Evolutionary conservation across 2,888 invertebrate species (phyloP).

Genomic region (Bombylius discolor): DNA sequence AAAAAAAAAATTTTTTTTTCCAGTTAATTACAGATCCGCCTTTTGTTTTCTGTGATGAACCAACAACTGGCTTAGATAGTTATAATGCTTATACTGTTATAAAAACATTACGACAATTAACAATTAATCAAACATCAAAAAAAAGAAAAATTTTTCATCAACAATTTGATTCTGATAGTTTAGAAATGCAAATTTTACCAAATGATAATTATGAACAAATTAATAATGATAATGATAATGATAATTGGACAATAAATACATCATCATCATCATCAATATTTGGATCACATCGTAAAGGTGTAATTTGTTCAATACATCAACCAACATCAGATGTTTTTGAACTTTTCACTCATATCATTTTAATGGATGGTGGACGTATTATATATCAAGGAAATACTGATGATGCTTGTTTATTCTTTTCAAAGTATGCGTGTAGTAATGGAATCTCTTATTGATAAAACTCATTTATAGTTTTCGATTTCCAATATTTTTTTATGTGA

Average conservation of each 20-base stretch:
- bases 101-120: conserved; percentile 49
- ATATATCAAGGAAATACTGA: conserved; percentile 66
- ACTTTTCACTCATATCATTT: conserved; percentile 63
- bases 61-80: conserved; percentile 84
- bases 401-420: conserved; percentile 55
- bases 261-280: not conserved
- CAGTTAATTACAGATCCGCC: conserved; percentile 78
- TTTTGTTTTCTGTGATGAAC: conserved; percentile 86
- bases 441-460: no score
- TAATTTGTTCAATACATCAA: conserved; percentile 82
- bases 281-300: conserved; percentile 43
- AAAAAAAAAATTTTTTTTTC: conserved; percentile 8
- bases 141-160: not conserved
- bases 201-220: not conserved
- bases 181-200: conserved; percentile 20
- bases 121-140: conserved; percentile 26
- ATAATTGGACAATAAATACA: not conserved
- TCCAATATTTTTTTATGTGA: no score
- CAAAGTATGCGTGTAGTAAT: conserved; percentile 38
- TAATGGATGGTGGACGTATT: conserved; percentile 64
- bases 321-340: conserved; percentile 78
- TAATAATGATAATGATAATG: not conserved
- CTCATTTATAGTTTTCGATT: no score
- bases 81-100: conserved; percentile 74
- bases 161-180: not conserved